Percentiles rank a stretch among this genome's conserved stretches.
phyloP scores from a whole-genome alignment of 2,888 invertebrate genomes.

The Pimpla rufipes region DNA sequence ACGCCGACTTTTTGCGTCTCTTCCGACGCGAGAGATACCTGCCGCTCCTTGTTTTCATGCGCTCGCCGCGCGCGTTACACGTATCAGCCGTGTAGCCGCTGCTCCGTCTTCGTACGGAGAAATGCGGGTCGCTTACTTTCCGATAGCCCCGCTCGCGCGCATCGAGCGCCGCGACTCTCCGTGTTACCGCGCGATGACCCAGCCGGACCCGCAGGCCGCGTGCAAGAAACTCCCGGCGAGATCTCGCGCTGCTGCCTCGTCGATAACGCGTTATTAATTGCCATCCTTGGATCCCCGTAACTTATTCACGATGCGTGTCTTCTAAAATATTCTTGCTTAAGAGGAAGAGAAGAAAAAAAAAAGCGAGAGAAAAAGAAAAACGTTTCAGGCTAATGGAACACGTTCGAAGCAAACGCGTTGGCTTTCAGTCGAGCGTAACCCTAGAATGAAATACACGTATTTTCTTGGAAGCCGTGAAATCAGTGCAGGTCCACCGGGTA shows the following conservation, averaged over 20 bases:
- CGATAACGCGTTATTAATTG: slow-evolving; percentile 37
- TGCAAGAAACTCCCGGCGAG: slow-evolving; percentile 32
- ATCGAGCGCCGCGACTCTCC: neutral
- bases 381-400: slow-evolving; percentile 7
- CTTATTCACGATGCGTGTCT: slow-evolving; percentile 12
- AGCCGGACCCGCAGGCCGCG: slow-evolving; percentile 48
- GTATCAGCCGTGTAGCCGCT: neutral
- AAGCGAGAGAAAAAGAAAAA: neutral
- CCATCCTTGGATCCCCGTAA: slow-evolving; percentile 14
- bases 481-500: no score
- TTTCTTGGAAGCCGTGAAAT: no score
- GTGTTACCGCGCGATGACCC: slow-evolving; percentile 43
- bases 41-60: neutral
- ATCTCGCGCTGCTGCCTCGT: slow-evolving; percentile 22
- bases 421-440: slow-evolving; percentile 26
- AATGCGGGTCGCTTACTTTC: slow-evolving; percentile 60
- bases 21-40: slow-evolving; percentile 13
- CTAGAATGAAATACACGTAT: no score
- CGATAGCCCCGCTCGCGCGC: slow-evolving; percentile 9
- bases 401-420: slow-evolving; percentile 63
- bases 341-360: neutral
- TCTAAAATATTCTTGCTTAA: neutral
- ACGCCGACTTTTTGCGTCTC: slow-evolving; percentile 36
- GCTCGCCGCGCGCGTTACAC: neutral
- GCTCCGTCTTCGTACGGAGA: slow-evolving; percentile 9